Conservation (phyloP, 1,140 invertebrate genomes). For the Drosophila pandora region DNA sequence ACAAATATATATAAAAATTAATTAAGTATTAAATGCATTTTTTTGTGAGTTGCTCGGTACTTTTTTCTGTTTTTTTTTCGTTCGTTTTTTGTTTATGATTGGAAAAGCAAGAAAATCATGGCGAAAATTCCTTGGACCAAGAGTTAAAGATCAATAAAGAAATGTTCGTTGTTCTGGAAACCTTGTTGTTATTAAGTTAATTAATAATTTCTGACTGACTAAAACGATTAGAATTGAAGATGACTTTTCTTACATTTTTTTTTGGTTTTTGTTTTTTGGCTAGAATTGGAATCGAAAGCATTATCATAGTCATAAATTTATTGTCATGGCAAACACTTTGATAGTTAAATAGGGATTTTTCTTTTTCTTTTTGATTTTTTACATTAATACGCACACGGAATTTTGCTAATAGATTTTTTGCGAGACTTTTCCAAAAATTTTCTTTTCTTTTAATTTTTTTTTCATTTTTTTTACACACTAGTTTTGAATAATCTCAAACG, state of each 20-base stretch:
- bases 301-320: conserved; percentile 72
- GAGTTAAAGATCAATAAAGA: conserved; percentile 57
- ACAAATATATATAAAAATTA: conserved; percentile 77
- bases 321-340: conserved; percentile 77
- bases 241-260: conserved; percentile 4
- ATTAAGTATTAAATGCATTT: conserved; percentile 81
- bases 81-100: conserved; percentile 41
- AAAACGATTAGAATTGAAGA: conserved; percentile 58
- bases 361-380: conserved; percentile 35
- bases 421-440: conserved; percentile 72
- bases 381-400: conserved; percentile 68
- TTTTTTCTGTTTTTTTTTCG: conserved; percentile 18
- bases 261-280: not conserved
- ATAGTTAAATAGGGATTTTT: conserved; percentile 64
- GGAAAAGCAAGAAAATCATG: conserved; percentile 72
- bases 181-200: conserved; percentile 54
- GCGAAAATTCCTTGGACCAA: conserved; percentile 44
- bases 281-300: conserved; percentile 58
- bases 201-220: conserved; percentile 26
- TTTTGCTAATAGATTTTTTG: conserved; percentile 70
- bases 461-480: conserved; percentile 39
- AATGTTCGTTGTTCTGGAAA: conserved; percentile 83
- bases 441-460: conserved; percentile 29
- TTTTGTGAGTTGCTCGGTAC: conserved; percentile 43
- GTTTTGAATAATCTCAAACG: conserved; percentile 28